Evolutionary conservation across 2,797 vertebrate genomes (phyloP), one percentile per base, ranked within the genome.

Genomic region (Saguinus oedipus): DNA sequence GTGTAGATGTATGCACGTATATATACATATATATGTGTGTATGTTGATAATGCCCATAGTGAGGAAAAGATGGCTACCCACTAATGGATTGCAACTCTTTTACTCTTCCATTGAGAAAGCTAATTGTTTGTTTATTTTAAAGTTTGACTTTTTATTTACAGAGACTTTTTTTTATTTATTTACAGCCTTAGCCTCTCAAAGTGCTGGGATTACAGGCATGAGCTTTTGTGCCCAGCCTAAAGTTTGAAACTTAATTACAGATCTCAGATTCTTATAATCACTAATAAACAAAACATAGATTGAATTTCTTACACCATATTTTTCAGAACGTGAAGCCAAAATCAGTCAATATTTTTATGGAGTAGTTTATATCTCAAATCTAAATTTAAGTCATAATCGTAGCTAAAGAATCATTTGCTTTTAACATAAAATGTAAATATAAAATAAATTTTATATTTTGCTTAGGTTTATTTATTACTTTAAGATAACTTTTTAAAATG

Each of bases 381-480:
- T 78, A 95, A 81, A 55, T 36, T 78, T 22, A 42, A 75, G 44
- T 17, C 75, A 27, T 50, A 68, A 92, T 61, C 13, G 55, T 46
- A 89, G 70, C 27, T 53, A 92, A 93, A 14, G 19, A 48, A 88
- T 61, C 30, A 84, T 76, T 94, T 94, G 53, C 7, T 95, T 96
- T 96, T 80, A 79, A 88, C 44, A 90, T 82, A 48, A 94, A 91
- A 96, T 93, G 1, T 39, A 93, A 79, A 4, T 68, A 84, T 76
- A 94, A 89, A 94, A 59, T 72, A 92, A 83, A 59, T 93, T 93
- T 61, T 24, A 61, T 27, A 53, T 90, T 93, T 92, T 82, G 5
- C 17, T 84, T 42, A 70, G 5, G 33, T 1, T 70, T 86, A 72
- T 92, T 75, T 82, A 59, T 17, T 91, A 42, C 33, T 83, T 96